A percentile compares a stretch with the other conserved stretches of the same genome.
These are phyloP conservation scores for Acrobasis consociella DNA, from an alignment of 2,888 invertebrate species.

Conservation along the genomic window DNA sequence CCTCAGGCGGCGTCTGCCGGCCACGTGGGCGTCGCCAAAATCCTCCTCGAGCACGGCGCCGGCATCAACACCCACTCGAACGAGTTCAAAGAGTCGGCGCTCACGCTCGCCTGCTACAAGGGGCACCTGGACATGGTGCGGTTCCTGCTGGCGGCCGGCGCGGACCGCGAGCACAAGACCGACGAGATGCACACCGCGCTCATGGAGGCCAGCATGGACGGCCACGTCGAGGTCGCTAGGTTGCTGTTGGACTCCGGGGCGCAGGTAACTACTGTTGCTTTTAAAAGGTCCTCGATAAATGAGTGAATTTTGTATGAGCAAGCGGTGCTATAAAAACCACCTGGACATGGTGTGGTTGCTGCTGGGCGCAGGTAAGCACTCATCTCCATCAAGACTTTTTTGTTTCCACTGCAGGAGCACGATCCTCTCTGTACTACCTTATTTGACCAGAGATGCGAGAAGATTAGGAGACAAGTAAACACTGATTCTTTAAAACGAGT, in stretches of 20 bases:
- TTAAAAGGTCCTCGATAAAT: constrained; percentile 7
- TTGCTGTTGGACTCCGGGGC: constrained; percentile 97
- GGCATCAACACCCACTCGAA: constrained; percentile 99
- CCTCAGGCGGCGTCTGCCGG: constrained; percentile 94
- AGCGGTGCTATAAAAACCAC: no score
- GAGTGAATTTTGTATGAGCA: no score
- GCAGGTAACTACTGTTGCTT: constrained; percentile 82
- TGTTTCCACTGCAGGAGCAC: no score
- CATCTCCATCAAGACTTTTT: no score
- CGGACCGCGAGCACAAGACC: constrained; percentile 98
- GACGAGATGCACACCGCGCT: constrained; percentile 99
- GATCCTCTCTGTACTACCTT: no score
- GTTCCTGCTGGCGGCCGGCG: constrained; percentile 97
- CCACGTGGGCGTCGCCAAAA: constrained; percentile 95
- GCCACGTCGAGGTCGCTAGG: constrained; percentile 98
- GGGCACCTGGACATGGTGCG: constrained; percentile 98
- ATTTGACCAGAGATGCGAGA: no score
- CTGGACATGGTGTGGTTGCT: no score
- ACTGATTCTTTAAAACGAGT: no score
- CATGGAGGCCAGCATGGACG: constrained; percentile 99
- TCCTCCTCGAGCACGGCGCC: constrained; percentile 95
- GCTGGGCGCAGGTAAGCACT: no score
- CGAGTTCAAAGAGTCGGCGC: constrained; percentile 99
- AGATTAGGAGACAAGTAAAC: no score
- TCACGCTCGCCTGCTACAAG: constrained; percentile 97